Conservation (phyloP, 1,140 invertebrate species). For the Bombyx mandarina region DNA sequence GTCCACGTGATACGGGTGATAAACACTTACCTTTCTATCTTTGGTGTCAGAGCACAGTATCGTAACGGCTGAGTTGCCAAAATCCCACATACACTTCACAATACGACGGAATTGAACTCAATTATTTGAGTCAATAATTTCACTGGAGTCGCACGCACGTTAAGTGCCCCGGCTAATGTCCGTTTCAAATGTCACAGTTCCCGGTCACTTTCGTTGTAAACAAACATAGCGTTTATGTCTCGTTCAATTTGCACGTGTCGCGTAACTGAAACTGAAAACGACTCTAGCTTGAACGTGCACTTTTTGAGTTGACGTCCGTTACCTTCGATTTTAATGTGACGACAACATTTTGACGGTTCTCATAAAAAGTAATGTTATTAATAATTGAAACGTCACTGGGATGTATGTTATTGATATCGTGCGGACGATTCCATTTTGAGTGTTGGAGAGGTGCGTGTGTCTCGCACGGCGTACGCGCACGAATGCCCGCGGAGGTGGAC, state of each 20-base stretch:
- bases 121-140: no score
- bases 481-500: conserved; percentile 58
- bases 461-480: conserved; percentile 57
- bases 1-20: no score
- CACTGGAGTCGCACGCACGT: no score
- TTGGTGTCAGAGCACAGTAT: conserved; percentile 31
- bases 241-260: conserved; percentile 27
- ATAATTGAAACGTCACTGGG: conserved; percentile 8
- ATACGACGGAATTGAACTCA: conserved; percentile 19
- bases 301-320: conserved; percentile 6
- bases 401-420: conserved; percentile 21
- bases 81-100: conserved; percentile 56
- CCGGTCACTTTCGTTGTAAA: conserved; percentile 47
- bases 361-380: background rate
- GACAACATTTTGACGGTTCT: conserved; percentile 19
- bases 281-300: background rate
- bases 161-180: conserved; percentile 18
- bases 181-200: conserved; percentile 51
- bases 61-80: conserved; percentile 17
- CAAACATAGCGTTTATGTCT: conserved; percentile 24
- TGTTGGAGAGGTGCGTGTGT: conserved; percentile 26
- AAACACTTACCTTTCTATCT: conserved; percentile 42
- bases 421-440: conserved; percentile 40
- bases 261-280: conserved; percentile 47
- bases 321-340: conserved; percentile 24